These are phyloP conservation scores for Machimus rusticus DNA, from an alignment of 2,888 invertebrate species.

Conservation along the genomic window DNA sequence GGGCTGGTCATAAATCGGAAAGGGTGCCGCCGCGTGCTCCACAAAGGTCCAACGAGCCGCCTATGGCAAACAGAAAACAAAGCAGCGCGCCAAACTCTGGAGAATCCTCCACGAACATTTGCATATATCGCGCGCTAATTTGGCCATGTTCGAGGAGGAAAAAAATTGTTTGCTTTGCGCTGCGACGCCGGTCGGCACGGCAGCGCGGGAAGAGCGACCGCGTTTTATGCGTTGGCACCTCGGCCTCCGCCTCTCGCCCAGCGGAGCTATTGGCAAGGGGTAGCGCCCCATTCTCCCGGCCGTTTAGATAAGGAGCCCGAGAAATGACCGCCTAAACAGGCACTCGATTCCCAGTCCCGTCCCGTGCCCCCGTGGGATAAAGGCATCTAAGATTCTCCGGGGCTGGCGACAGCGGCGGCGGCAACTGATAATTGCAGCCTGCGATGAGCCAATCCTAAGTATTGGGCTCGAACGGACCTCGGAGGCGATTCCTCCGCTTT, in stretches of 20 bases:
- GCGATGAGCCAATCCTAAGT: conserved; percentile 41
- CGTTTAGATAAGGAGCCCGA: not conserved
- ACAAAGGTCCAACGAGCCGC: not conserved
- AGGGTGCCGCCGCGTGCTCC: conserved; percentile 10
- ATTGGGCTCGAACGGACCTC: not conserved
- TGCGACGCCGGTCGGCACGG: not conserved
- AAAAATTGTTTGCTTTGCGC: not conserved
- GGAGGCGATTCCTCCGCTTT: conserved; percentile 19
- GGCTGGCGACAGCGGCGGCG: conserved; percentile 11
- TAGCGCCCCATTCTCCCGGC: not conserved
- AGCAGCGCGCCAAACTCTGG: not conserved
- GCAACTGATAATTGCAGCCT: conserved; percentile 43
- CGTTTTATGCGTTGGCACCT: not conserved
- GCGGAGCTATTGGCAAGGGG: not conserved
- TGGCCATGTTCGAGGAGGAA: not conserved
- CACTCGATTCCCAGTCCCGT: not conserved
- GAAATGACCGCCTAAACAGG: conserved; percentile 9
- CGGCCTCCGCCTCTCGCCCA: not conserved
- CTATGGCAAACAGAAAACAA: conserved; percentile 19
- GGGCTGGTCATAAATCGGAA: conserved; percentile 35
- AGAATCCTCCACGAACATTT: not conserved
- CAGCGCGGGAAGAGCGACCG: not conserved
- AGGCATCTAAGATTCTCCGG: not conserved
- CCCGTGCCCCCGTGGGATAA: not conserved
- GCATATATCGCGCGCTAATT: not conserved